Evolutionary conservation across 1,140 invertebrate genomes (phyloP).

Genomic region (Pseudoatta argentina): DNA sequence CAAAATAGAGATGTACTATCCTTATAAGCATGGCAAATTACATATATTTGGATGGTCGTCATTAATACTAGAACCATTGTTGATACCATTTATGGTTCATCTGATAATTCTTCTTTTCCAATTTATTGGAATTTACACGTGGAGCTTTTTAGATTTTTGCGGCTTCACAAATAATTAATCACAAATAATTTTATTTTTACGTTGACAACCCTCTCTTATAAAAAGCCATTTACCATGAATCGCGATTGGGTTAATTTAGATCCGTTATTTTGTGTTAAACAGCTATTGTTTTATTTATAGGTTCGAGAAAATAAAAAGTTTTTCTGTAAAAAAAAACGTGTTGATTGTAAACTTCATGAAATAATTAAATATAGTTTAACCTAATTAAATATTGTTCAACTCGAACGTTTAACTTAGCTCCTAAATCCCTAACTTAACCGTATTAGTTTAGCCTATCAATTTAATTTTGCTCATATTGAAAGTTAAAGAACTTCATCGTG

Average conservation of each 20-base stretch:
- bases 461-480: not conserved
- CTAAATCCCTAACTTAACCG: not conserved
- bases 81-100: too few relatives aligned
- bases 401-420: not conserved
- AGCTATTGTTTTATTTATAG: conserved; percentile 14
- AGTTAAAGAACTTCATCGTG: not conserved
- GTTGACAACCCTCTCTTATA: too few relatives aligned
- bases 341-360: not conserved
- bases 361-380: not conserved
- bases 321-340: too few relatives aligned
- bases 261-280: not conserved
- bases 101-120: too few relatives aligned
- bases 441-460: not conserved
- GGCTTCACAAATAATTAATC: too few relatives aligned
- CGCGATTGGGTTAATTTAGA: too few relatives aligned
- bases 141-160: too few relatives aligned
- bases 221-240: too few relatives aligned
- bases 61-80: conserved; percentile 42
- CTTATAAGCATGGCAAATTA: conserved; percentile 76
- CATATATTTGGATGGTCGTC: conserved; percentile 68
- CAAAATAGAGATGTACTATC: conserved; percentile 82
- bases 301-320: not conserved
- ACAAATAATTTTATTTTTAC: too few relatives aligned
- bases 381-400: not conserved
- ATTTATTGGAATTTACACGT: too few relatives aligned